Base-by-base conservation (phyloP, 23 tunicate genomes). In the Ascidia mentula region DNA sequence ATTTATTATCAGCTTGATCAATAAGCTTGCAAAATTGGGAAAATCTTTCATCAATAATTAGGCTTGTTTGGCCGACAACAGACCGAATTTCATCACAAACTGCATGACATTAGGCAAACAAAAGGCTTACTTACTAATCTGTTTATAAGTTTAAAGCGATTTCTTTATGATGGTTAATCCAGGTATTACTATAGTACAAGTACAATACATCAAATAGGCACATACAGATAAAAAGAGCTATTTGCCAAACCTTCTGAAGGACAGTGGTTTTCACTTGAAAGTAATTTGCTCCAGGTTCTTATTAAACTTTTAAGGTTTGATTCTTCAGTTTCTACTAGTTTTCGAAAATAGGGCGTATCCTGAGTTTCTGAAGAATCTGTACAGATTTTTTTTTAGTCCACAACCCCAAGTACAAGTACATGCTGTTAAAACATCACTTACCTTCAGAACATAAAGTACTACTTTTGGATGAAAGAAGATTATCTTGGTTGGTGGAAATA, bases 11-110 rank as follows among this genome's bases (percentile, higher is more conserved):
- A 13, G 97, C 90, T 74, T 74, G 81, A 35, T 87, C 88, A 32
- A 92, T 59, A 28, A 92, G 86, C 26, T 40, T 65, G 2, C 72
- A 26, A 74, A 92, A 92, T 37, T 92, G 97, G 34, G 82, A 38
- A 39, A 92, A 92, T 33, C 97, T 78, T 79, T 92, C 92, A n/a
- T 88, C 38, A 28, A 92, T 92, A 37, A 92, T 83, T 0, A 87
- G 82, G 6, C 86, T 69, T 0, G 97, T 87, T 72, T 92, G 88
- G 37, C 97, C 97, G 35, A 79, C 87, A 60, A 92, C 88, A 34
- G 92, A 76, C 18, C 97, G 88, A 61, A 92, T 92, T 78, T 92
- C 97, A 69, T 87, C 97, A 33, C 81, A 78, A 72, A 87, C 97
- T 92, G 69, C 24, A 86, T 82, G 60, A 22, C 46, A 60, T 28